Conservation (phyloP, 2,113 vertebrate species). For the Anguilla rostrata region DNA sequence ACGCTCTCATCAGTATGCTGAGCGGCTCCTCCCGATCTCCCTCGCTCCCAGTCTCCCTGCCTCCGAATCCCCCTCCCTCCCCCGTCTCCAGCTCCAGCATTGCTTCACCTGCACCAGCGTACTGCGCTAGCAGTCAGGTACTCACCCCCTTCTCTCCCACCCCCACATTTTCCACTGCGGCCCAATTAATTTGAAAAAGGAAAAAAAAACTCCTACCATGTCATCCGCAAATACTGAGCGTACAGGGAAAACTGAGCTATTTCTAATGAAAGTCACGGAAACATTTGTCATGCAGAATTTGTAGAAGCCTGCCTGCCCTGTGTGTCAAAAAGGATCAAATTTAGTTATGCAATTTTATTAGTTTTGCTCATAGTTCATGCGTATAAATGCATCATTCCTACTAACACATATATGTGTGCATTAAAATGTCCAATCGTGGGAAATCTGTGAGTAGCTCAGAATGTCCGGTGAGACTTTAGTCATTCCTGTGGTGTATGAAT, state of each 20-base stretch:
- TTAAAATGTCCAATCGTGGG: background rate
- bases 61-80: slow-evolving; percentile 36
- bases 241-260: slow-evolving; percentile 15
- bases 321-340: background rate
- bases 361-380: background rate
- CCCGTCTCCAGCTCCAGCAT: slow-evolving; percentile 52
- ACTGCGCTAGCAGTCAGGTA: slow-evolving; percentile 61
- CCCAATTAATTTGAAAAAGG: slow-evolving; percentile 41
- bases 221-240: background rate
- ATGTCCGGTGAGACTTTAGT: background rate
- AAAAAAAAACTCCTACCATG: background rate
- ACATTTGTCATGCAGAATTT: background rate
- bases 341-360: background rate
- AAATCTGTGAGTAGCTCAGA: background rate
- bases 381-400: background rate
- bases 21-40: slow-evolving; percentile 43
- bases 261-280: background rate
- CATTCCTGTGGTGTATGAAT: background rate
- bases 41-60: slow-evolving; percentile 43
- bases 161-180: background rate
- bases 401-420: background rate
- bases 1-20: slow-evolving; percentile 47
- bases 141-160: slow-evolving; percentile 6
- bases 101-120: slow-evolving; percentile 65
- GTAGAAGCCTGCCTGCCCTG: background rate